Base-by-base conservation (phyloP, 2,888 invertebrate species). In the Sphaeridia pumilis region DNA sequence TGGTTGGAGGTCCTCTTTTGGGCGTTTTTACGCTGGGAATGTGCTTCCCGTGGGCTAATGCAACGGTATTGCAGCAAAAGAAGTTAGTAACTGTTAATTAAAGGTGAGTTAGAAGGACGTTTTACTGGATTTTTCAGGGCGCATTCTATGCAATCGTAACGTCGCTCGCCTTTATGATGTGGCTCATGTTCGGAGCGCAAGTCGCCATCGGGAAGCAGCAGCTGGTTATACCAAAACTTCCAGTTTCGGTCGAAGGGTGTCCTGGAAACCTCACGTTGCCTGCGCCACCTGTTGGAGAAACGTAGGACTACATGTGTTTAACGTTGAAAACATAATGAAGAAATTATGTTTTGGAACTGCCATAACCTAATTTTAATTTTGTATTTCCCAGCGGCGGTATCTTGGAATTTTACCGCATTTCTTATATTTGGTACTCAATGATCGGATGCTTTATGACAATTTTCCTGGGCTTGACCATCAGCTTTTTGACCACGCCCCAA, bases 341-440 rank as follows among this genome's bases (percentile, higher is more conserved):
- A 17, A 38, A 38, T 5, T 2, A 17, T 26, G 1, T n/a, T 26
- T 25, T 25, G 10, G 2, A 3, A 20, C 1, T 10, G 24, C 20
- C 10, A 31, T 31, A 14, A 14, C 7, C 17, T 41, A 7, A 12
- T 17, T 25, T 10, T 44, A 22, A 2, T 49, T 44, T 27, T 26
- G 28, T 49, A n/a, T 44, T 31, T 73, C 74, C 60, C 46, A 62
- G 58, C 1, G 65, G 58, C 5, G 64, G 62, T 12, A 27, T 65
- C 1, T 48, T 67, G 12, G 66, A 61, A 20, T 69, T 87, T 54
- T 87, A 83, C 69, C 76, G 80, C 14, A 73, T 88, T 50, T 87
- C 87, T 27, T 92, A 90, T 69, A 77, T 92, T 67, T 92, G 90
- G 89, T 92, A 89, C 72, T 86, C 88, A 5, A 80, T 80, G 49